A percentile compares a stretch with the other conserved stretches of the same genome.
phyloP scores from a whole-genome alignment of 2,113 vertebrate genomes.

The Ibidorhyncha struthersii region DNA sequence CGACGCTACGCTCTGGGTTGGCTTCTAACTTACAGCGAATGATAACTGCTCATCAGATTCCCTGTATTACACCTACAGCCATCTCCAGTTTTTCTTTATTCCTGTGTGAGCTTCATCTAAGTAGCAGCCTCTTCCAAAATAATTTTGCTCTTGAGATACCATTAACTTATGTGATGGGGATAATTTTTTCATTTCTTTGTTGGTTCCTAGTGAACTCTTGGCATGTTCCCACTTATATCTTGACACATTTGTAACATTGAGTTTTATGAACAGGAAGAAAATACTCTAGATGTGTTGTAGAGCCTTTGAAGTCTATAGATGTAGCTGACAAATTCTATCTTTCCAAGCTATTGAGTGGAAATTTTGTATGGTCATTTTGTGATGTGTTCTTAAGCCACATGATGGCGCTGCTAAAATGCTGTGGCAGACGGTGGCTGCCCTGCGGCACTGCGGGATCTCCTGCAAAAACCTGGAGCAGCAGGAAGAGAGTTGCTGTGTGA shows the following conservation, averaged over 20 bases:
- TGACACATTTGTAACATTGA: not conserved
- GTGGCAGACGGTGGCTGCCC: not conserved
- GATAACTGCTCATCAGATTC: not conserved
- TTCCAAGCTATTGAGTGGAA: not conserved
- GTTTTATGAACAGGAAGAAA: not conserved
- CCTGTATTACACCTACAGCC: not conserved
- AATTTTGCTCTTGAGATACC: not conserved
- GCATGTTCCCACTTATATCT: not conserved
- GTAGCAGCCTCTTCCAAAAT: not conserved
- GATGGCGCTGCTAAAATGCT: slow-evolving; percentile 7
- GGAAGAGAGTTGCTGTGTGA: not conserved
- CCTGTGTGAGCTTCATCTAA: not conserved
- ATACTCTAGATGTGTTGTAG: not conserved
- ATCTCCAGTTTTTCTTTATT: not conserved
- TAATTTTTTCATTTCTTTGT: not conserved
- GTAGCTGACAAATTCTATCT: not conserved
- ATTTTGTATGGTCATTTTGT: rapidly evolving
- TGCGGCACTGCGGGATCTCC: not conserved
- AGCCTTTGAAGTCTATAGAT: not conserved
- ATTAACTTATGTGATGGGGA: not conserved
- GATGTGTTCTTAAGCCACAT: not conserved
- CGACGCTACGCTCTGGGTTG: rapidly evolving
- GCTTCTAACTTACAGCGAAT: not conserved
- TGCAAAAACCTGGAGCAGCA: rapidly evolving
- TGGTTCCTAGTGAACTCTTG: not conserved